Evolutionary conservation across 2,113 vertebrate species (phyloP), one percentile per base, ranked within the genome.

Genomic region (Dipodomys stephensi): DNA sequence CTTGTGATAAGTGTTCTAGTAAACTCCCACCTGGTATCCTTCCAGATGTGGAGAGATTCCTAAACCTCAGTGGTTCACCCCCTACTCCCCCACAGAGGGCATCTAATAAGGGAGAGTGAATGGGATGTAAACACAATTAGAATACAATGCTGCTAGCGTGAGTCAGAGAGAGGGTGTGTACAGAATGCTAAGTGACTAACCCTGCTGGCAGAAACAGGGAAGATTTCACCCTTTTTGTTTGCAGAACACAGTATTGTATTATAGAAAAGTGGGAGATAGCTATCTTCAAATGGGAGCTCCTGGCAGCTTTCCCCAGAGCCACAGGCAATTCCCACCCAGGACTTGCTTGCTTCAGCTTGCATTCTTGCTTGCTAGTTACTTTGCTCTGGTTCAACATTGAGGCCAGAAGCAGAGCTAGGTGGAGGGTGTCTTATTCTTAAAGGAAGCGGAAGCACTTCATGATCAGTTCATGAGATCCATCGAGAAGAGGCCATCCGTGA

Each of bases 171-270:
- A 57, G 30, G 87, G 79, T 88, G 91, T 92, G 87, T 53, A 32
- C 83, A 68, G 88, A 86, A 93, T 88, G 89, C 93, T 86, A 71
- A 85, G 60, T 97, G 96, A 94, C 79, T 96, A 84, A 91, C 27
- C 12, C 73, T 74, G 89, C 83, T 94, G 12, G 3, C 74, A 76
- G 94, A 76, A 83, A 44, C 65, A 13, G 85, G 69, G 73, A 90
- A 92, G 87, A 60, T 82, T 92, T 78, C 89, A 16, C 83, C 49
- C 39, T 88, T 85, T 90, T 35, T 82, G 81, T 88, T 90, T 49
- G 32, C 64, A 94, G 67, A 90, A 53, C 71, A 88, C 87, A 86
- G 49, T 20, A 74, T 88, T 80, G 76, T 88, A 53, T 91, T 92
- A 82, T 57, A 74, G 64, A 92, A 87, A 95, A 94, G 49, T 13